Conservation (phyloP, 2,797 vertebrate species). For the Urophycis tenuis region DNA sequence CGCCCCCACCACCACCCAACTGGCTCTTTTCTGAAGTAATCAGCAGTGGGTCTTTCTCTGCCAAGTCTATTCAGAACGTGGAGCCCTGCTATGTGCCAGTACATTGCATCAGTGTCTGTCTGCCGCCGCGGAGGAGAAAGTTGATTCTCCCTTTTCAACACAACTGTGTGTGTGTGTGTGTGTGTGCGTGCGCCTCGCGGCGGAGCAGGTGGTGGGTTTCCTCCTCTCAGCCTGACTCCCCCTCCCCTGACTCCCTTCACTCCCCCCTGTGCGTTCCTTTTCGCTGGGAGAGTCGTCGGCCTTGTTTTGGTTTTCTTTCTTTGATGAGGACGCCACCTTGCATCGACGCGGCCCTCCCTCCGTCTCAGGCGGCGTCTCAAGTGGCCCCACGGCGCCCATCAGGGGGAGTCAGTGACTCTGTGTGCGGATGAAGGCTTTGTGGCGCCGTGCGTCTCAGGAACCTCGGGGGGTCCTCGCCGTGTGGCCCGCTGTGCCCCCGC, state of each 20-base stretch:
- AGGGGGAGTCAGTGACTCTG: background rate
- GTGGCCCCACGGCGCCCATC: background rate
- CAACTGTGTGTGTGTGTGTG: background rate
- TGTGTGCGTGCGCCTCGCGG: background rate
- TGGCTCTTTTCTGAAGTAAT: background rate
- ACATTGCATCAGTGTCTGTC: constrained; percentile 1
- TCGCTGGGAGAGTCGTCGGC: background rate
- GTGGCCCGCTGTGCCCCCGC: background rate
- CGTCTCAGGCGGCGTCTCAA: background rate
- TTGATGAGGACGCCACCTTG: background rate
- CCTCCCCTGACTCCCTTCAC: no score
- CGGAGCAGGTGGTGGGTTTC: background rate
- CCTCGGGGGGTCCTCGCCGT: no score
- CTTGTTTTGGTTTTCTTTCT: background rate
- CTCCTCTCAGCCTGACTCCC: background rate
- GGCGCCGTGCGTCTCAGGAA: background rate
- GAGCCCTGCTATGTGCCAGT: background rate
- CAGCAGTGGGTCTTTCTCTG: background rate
- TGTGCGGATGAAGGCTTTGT: background rate
- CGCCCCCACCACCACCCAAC: no score
- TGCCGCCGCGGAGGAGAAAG: background rate
- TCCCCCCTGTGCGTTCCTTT: background rate
- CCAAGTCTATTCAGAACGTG: background rate
- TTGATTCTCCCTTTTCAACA: background rate
- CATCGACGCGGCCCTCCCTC: background rate